Evolutionary conservation across 1,140 invertebrate genomes (phyloP), one percentile per base, ranked within the genome.

Genomic region (Archegozetes longisetosus): DNA sequence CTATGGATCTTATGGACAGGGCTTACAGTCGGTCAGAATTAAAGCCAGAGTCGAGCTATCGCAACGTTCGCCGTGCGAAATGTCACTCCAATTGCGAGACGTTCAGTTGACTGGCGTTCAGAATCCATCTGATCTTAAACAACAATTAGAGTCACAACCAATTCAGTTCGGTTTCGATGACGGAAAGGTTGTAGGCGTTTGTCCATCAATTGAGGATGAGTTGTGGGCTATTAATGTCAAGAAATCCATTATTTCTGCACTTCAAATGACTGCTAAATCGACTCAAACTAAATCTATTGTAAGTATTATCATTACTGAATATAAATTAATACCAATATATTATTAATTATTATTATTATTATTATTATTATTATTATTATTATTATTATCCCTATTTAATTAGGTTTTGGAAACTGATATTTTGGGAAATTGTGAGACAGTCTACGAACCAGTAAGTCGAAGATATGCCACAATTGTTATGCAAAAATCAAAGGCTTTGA

Each of bases 171-270:
- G 55, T 2, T 53, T 32, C 22, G 23, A 62, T 23, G 48, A 60
- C 48, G 61, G 61, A n/a, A 6, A n/a, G 25, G 28, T 62, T 4
- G 46, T 20, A 24, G 6, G 29, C 1, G 51, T 62, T 29, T 62
- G 61, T 40, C 20, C 48, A 4, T 24, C 49, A 27, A 14, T 14
- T 1, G 49, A 27, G 13, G 61, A 62, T 25, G 2, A 58, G 4
- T 3, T 32, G 27, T 62, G 61, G 61, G n/a, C 49, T n/a, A 28
- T 62, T 23, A 55, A 62, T 27, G 26, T 62, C 22, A 62, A 62
- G 27, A 62, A 62, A 29, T 61, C 55, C 6, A 62, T 62, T n/a
- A 25, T 62, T 4, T 62, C 61, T 17, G 25, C 55, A 3, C 27
- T 62, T 22, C 61, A 62, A 50, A 40, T 62, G 20, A 23, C 40